phyloP scores from a whole-genome alignment of 2,888 invertebrate genomes.

The Eristalis arbustorum region DNA sequence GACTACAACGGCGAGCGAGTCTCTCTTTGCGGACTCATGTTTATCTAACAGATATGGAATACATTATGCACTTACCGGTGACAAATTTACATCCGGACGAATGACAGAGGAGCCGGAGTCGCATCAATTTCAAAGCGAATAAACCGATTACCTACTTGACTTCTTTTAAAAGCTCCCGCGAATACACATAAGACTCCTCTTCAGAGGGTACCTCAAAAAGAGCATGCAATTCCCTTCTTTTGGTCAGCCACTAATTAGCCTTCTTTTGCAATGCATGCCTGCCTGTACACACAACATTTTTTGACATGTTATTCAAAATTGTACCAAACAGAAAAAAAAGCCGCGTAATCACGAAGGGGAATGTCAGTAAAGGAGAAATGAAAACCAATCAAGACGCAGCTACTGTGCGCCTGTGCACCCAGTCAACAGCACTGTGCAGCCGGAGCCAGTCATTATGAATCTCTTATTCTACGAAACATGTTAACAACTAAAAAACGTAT shows the following conservation, averaged over 20 bases:
- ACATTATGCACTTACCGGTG: slow-evolving; percentile 62
- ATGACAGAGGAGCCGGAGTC: not conserved
- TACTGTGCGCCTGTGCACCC: slow-evolving; percentile 55
- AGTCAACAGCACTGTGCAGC: slow-evolving; percentile 27
- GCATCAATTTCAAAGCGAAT: slow-evolving; percentile 24
- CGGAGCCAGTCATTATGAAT: slow-evolving; percentile 42
- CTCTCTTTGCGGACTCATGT: not conserved
- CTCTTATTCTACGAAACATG: slow-evolving; percentile 69
- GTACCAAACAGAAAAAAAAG: not conserved
- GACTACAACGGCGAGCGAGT: not conserved
- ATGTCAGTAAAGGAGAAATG: slow-evolving; percentile 18
- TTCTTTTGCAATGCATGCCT: slow-evolving; percentile 13
- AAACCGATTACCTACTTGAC: slow-evolving; percentile 16
- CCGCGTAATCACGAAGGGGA: not conserved
- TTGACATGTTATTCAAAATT: slow-evolving; percentile 56
- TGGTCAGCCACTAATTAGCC: slow-evolving; percentile 52
- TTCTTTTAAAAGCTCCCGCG: not conserved
- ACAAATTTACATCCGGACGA: slow-evolving; percentile 31
- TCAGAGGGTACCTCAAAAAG: not conserved
- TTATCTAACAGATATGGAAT: slow-evolving; percentile 52
- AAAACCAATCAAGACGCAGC: slow-evolving; percentile 23
- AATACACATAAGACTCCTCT: not conserved
- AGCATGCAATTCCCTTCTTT: not conserved
- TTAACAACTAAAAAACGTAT: slow-evolving; percentile 60
- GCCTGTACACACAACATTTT: slow-evolving; percentile 23